These are phyloP conservation scores for Agrilus biguttatus DNA, from an alignment of 2,888 invertebrate species.

Conservation along the genomic window DNA sequence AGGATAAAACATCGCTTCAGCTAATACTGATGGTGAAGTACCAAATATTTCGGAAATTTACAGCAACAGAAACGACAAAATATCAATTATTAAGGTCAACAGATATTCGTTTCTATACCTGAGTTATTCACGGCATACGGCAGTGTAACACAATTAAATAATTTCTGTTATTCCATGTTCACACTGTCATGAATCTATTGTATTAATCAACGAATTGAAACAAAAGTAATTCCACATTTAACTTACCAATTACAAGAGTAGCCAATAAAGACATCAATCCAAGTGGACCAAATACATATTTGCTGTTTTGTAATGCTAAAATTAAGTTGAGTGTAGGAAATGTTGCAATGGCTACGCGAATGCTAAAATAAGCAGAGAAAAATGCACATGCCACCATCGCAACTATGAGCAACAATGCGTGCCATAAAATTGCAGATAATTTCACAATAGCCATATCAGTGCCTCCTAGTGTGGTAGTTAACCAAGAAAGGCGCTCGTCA, in stretches of 20 bases:
- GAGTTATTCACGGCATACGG: no score
- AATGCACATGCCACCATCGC: slow-evolving; percentile 29
- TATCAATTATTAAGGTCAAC: no score
- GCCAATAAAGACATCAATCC: slow-evolving; percentile 13
- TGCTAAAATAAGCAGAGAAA: slow-evolving; percentile 19
- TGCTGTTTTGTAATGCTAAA: slow-evolving; percentile 19
- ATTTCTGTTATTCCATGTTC: no score
- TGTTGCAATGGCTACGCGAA: slow-evolving; percentile 20
- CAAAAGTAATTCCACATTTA: neutral
- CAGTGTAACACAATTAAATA: no score
- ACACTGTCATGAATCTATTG: no score
- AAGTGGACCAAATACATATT: slow-evolving; percentile 18
- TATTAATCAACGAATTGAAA: neutral
- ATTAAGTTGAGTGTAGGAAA: slow-evolving; percentile 25
- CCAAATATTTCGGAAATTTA: no score
- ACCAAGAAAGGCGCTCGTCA: slow-evolving; percentile 26
- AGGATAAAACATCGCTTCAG: no score
- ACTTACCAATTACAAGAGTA: slow-evolving; percentile 10
- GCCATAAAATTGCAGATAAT: slow-evolving; percentile 25
- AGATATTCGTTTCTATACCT: no score
- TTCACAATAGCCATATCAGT: slow-evolving; percentile 27
- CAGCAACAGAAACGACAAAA: no score
- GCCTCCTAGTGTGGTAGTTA: slow-evolving; percentile 25
- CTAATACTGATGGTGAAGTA: no score
- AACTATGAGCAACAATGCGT: slow-evolving; percentile 22